Base-by-base conservation (phyloP, 2,113 vertebrate genomes). In the Notarius lentiginosus region DNA sequence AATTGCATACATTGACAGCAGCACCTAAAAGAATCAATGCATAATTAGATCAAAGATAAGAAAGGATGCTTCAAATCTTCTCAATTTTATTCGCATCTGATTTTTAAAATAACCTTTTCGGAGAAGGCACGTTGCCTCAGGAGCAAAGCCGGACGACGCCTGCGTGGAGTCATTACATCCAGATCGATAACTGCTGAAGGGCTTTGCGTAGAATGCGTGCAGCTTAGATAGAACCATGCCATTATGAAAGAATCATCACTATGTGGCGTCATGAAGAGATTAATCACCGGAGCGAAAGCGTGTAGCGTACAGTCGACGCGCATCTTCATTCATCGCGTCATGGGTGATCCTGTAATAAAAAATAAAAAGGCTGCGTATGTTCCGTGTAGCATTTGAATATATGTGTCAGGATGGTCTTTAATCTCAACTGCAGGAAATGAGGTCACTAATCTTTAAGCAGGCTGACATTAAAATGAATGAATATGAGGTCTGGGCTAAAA, bases 21-120 rank as follows among this genome's bases (percentile, higher is more conserved):
- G 30, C n/a, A 60, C 20, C n/a, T 34, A 24, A 61, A 65, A 85
- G 18, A 77, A 66, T 88, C 66, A 34, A 85, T 85, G 70, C 9
- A 4, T 82, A 82, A 88, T 81, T 27, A 1, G 14, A 82, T 82
- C 53, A 84, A 76, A 55, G 12, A 30, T 24, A 51, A 11, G 34
- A 75, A 75, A 63, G 47, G 65, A 82, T 56, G 76, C 20, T 55
- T 27, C 17, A 63, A 63, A 73, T 73, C 18, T 3, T 17, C 56
- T 79, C 15, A 22, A 1, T 70, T 65, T 53, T 77, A 9, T 60
- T 55, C 47, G 66, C 72, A 55, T 77, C n/a, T 41, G 70, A 27
- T 73, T 65, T 82, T 77, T 65, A 51, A 82, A 61, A 75, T 53
- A 49, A 49, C 41, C 14, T 41, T 58, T 56, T 85, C 9, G 1